Evolutionary conservation across 2,113 vertebrate species (phyloP), one percentile per base, ranked within the genome.

Genomic region (Columba livia): DNA sequence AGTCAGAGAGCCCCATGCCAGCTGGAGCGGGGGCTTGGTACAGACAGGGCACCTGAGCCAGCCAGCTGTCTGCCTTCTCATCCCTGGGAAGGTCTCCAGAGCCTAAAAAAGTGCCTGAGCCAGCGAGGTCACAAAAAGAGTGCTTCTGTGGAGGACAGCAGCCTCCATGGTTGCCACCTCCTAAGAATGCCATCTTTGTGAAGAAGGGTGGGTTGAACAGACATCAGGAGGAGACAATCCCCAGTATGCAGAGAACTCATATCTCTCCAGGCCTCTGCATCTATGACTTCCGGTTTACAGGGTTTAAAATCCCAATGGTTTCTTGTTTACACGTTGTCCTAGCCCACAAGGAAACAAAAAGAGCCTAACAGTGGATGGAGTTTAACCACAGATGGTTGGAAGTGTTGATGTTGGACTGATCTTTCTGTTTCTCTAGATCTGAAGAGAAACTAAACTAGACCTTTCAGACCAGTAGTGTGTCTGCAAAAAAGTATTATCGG

Each of bases 171-270:
- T 17, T 73, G 25, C 34, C 11, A 15, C 7, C 9, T 65, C 32
- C 36, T n/a, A n/a, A 56, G 66, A 60, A 86, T 15, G 13, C 9
- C 18, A 36, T 13, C 16, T 67, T 54, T 42, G 14, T 31, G 47
- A 85, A n/a, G 60, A 80, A 40, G 4, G 15, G n/a, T 62, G 14
- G 13, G 3, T 62, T 58, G 31, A 28, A 32, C 25, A 60, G 24
- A 29, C 1, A 0, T 8, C 36, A 70, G 50, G 15, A 54, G 50
- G n/a, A 80, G 28, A 54, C 21, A 74, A 28, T 4, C 3, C 7
- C 25, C 53, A 29, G 17, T 7, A 47, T 1, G 2, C 28, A 64
- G 20, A 28, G 5, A 17, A 2, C 14, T 57, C 19, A 1, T 31
- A 15, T 67, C 25, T 67, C 82, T 67, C 47, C 18, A 28, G n/a